A percentile compares a stretch with the other conserved stretches of the same genome.
Evolutionary conservation across 2,888 invertebrate species (phyloP).

Genomic region (Agriopis aurantiaria): DNA sequence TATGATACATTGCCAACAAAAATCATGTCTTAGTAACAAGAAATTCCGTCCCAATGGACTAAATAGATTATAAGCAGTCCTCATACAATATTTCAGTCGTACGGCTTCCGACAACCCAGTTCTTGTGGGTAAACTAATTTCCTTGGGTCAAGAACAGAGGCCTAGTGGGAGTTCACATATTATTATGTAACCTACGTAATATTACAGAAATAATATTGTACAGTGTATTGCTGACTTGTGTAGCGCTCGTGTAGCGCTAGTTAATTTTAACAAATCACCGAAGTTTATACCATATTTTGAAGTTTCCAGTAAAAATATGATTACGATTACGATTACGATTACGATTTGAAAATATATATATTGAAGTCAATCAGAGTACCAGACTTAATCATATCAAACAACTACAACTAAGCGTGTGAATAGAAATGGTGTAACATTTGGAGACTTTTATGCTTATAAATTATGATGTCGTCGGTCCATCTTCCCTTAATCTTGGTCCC

Average conservation of each 20-base stretch:
- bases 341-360: no score
- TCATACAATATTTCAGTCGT: slow-evolving; percentile 23
- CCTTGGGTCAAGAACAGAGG: slow-evolving; percentile 15
- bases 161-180: neutral
- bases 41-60: slow-evolving; percentile 1
- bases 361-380: no score
- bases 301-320: no score
- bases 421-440: no score
- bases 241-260: neutral
- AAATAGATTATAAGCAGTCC: neutral
- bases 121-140: slow-evolving; percentile 27
- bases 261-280: no score
- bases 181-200: slow-evolving; percentile 2
- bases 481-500: no score
- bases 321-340: no score
- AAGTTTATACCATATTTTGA: no score
- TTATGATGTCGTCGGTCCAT: no score
- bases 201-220: neutral
- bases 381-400: no score
- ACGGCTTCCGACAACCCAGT: slow-evolving; percentile 26
- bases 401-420: no score
- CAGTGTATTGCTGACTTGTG: neutral
- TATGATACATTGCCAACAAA: neutral
- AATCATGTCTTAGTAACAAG: slow-evolving; percentile 2
- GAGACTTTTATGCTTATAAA: no score